Percentiles rank a stretch among this genome's conserved stretches.
These are phyloP conservation scores for Cepphus grylle DNA, from an alignment of 2,113 vertebrate species.

Conservation along the genomic window DNA sequence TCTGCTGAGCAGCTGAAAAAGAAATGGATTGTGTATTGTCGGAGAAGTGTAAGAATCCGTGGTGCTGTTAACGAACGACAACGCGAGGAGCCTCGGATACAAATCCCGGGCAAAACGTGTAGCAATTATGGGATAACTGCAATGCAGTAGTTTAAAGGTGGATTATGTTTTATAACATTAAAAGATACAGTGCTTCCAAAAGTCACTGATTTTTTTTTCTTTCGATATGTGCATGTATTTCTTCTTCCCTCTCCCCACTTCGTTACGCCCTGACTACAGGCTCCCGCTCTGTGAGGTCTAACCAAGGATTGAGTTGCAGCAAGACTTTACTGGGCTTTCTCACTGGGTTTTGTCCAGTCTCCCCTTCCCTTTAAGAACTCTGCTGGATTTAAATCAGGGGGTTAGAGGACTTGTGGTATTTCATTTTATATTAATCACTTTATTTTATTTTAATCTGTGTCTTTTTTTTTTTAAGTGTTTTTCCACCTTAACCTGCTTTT, in stretches of 20 bases:
- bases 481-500: accelerated
- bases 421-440: background rate
- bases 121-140: background rate
- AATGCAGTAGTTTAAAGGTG: background rate
- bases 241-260: no score
- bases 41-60: background rate
- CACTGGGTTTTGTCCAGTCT: background rate
- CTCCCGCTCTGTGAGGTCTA: background rate
- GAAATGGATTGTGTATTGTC: background rate
- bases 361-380: background rate
- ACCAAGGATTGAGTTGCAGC: background rate
- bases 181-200: background rate
- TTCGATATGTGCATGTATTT: background rate
- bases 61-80: background rate
- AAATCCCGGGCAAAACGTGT: background rate
- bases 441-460: background rate
- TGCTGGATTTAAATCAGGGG: background rate
- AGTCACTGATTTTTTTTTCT: background rate
- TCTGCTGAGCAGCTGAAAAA: background rate
- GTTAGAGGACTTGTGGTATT: background rate
- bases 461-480: no score
- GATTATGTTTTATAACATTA: background rate
- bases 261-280: accelerated
- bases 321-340: background rate
- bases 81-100: accelerated